Conservation (phyloP, 2,888 invertebrate genomes). For the Pterostichus madidus region DNA sequence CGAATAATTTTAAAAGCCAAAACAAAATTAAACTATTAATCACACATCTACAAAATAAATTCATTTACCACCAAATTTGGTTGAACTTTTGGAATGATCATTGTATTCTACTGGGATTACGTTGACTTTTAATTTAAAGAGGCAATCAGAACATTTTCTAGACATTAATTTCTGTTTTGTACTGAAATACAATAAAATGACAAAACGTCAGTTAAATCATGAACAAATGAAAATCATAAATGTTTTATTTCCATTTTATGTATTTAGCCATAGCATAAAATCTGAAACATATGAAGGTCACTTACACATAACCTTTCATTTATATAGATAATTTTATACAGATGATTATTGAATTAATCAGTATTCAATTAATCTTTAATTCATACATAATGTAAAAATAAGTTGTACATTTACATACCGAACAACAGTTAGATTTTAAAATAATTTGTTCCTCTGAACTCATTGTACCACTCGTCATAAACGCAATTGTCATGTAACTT, state of each 20-base stretch:
- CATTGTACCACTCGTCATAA: constrained; percentile 12
- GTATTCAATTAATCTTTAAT: constrained; percentile 10
- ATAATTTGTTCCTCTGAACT: constrained; percentile 33
- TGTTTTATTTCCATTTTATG: constrained; percentile 2
- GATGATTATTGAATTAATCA: constrained; percentile 1
- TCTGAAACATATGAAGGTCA: constrained; percentile 43
- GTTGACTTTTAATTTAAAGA: constrained; percentile 4
- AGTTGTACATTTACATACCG: constrained; percentile 49
- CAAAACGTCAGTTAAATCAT: constrained; percentile 23
- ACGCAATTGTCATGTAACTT: not conserved
- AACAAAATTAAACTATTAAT: constrained; percentile 37
- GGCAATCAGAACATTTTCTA: not conserved
- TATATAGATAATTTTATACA: constrained; percentile 25
- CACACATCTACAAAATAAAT: not conserved
- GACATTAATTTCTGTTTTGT: not conserved
- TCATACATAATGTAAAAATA: not conserved
- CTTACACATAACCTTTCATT: constrained; percentile 56
- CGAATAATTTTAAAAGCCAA: constrained; percentile 18
- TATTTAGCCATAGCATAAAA: constrained; percentile 29
- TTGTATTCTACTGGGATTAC: constrained; percentile 4
- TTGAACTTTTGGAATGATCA: constrained; percentile 62
- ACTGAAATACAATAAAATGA: constrained; percentile 48
- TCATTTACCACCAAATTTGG: constrained; percentile 49
- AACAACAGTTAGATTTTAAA: constrained; percentile 48
- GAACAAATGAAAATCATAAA: constrained; percentile 2